Evolutionary conservation across 1,140 invertebrate species (phyloP).

Genomic region (Steinernema feltiae): DNA sequence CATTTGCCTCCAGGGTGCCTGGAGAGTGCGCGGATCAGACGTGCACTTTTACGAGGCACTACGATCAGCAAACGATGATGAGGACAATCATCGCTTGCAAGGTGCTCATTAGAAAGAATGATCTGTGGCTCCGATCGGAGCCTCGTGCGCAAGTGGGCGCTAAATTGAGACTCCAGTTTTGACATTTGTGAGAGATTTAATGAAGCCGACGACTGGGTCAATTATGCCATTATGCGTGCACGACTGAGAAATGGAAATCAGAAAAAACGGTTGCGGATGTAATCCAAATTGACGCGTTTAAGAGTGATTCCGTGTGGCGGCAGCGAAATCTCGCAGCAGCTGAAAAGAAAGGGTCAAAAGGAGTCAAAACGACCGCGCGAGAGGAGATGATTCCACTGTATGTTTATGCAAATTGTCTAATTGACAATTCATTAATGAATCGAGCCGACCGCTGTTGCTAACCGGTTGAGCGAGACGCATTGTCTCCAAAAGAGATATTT

Average conservation of each 20-base stretch:
- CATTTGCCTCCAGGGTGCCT: not conserved
- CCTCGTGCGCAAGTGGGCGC: not conserved
- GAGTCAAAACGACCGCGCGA: not conserved
- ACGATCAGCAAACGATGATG: not conserved
- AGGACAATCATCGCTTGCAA: not conserved
- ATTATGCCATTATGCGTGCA: not conserved
- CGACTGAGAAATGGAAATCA: not conserved
- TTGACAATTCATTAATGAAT: constrained; percentile 4
- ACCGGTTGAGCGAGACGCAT: not conserved
- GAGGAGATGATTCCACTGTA: not conserved
- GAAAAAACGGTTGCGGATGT: not conserved
- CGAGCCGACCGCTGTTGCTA: not conserved
- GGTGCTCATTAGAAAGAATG: not conserved
- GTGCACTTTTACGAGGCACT: not conserved
- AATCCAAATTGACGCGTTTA: not conserved
- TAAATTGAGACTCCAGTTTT: constrained; percentile 1
- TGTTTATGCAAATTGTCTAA: constrained; percentile 9
- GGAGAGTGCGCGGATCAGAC: not conserved
- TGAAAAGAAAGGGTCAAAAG: not conserved
- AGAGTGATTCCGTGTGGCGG: not conserved
- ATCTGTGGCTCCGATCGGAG: no score
- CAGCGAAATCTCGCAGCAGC: not conserved
- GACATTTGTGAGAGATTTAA: constrained; percentile 5
- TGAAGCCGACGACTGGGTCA: constrained; percentile 8
- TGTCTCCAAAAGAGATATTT: not conserved